Conservation (phyloP, 2,113 vertebrate genomes). For the Leiothrix lutea region DNA sequence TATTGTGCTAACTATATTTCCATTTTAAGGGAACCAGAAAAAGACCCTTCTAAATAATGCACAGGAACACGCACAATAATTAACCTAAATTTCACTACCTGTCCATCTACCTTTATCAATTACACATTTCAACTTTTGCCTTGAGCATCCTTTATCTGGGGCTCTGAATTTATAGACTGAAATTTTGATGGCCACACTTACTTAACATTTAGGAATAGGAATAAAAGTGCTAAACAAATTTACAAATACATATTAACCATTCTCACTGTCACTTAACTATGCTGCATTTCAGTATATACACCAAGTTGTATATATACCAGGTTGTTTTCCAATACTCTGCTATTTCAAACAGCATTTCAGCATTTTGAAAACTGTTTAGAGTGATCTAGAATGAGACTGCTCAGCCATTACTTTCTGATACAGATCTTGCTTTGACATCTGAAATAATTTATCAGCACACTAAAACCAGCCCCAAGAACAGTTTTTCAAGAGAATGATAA, state of each 20-base stretch:
- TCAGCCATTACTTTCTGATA: background rate
- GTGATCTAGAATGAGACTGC: background rate
- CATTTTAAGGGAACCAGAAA: background rate
- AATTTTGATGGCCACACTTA: background rate
- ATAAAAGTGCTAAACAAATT: background rate
- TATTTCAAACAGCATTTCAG: background rate
- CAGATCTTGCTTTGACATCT: background rate
- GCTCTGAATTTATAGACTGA: background rate
- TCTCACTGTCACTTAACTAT: background rate
- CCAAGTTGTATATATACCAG: background rate
- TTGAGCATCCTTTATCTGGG: background rate
- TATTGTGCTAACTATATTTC: background rate
- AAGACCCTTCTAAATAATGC: background rate
- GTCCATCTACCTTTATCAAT: background rate
- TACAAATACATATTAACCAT: background rate
- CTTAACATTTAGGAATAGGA: background rate
- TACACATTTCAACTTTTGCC: background rate
- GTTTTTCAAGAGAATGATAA: background rate
- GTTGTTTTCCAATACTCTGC: fast-evolving
- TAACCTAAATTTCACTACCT: background rate
- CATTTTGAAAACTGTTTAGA: background rate
- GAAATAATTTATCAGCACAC: background rate
- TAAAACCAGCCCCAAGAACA: background rate
- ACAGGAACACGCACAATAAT: background rate
- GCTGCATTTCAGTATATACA: background rate